Evolutionary conservation across 35 echinoderm and acorn worm genomes (phyloP).

Genomic region (Ptychodera flava): DNA sequence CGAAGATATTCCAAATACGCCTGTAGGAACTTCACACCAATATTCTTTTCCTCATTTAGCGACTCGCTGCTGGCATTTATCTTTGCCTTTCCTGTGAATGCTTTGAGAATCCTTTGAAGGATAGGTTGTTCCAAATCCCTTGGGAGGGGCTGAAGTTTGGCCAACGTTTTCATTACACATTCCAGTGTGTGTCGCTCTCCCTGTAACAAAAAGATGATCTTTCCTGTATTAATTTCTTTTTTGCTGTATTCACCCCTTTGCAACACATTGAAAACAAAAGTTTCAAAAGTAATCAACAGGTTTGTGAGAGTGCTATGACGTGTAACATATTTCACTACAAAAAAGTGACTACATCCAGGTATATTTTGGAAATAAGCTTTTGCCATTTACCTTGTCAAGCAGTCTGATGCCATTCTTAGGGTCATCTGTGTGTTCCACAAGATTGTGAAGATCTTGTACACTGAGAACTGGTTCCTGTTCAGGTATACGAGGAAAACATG

Average conservation of each 20-base stretch:
- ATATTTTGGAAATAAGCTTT: too few species aligned
- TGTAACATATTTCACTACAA: too few species aligned
- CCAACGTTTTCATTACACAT: conserved; percentile 46
- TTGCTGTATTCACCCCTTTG: not conserved
- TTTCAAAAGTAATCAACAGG: too few species aligned
- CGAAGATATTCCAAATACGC: not conserved
- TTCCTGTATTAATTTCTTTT: not conserved
- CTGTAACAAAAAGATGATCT: conserved; percentile 8
- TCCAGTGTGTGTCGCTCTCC: conserved; percentile 32
- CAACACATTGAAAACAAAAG: not conserved
- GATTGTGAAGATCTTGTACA: conserved; percentile 19
- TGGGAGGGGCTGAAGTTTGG: conserved; percentile 24
- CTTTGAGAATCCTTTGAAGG: conserved; percentile 32
- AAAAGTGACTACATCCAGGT: too few species aligned
- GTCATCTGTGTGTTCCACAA: conserved; percentile 33
- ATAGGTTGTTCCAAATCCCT: conserved; percentile 23
- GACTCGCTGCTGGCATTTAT: not conserved
- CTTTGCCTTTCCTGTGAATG: not conserved
- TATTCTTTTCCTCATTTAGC: not conserved
- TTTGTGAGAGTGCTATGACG: too few species aligned
- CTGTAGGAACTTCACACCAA: not conserved
- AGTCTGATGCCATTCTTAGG: conserved; percentile 24
- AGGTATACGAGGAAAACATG: too few species aligned
- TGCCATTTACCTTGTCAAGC: conserved; percentile 47
- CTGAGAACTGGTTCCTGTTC: conserved; percentile 52